Conservation (phyloP, 2,888 invertebrate genomes). For the Drosophila melanosoma region DNA sequence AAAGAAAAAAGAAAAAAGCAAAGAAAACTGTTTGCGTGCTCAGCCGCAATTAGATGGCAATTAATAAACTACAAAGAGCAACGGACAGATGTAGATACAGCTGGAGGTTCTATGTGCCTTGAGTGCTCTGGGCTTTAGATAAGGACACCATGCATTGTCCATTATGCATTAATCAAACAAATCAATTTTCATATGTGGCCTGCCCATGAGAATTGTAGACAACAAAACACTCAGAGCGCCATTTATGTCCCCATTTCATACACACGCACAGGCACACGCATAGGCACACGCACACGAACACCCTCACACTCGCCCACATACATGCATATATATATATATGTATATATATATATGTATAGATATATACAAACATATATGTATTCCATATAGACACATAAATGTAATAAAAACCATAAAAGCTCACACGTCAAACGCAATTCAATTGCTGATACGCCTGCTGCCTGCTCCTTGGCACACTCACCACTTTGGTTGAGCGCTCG, state of each 20-base stretch:
- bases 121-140: slow-evolving; percentile 23
- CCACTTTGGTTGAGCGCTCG: neutral
- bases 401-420: slow-evolving; percentile 79
- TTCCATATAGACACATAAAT: slow-evolving; percentile 53
- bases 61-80: slow-evolving; percentile 55
- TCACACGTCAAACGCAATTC: slow-evolving; percentile 72
- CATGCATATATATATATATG: rapidly evolving
- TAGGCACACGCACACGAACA: neutral
- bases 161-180: slow-evolving; percentile 73
- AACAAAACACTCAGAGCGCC: slow-evolving; percentile 38
- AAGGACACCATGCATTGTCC: slow-evolving; percentile 18
- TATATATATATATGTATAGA: neutral
- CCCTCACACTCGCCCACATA: neutral
- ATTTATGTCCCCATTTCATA: slow-evolving; percentile 6
- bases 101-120: neutral
- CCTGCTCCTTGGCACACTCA: neutral
- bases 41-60: slow-evolving; percentile 69
- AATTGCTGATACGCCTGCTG: slow-evolving; percentile 50
- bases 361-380: neutral
- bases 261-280: neutral
- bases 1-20: slow-evolving; percentile 8
- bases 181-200: slow-evolving; percentile 71
- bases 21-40: slow-evolving; percentile 55
- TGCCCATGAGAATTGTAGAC: slow-evolving; percentile 43
- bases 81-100: neutral